phyloP scores from a whole-genome alignment of 2,797 vertebrate genomes.

The Ptychadena robeensis region DNA sequence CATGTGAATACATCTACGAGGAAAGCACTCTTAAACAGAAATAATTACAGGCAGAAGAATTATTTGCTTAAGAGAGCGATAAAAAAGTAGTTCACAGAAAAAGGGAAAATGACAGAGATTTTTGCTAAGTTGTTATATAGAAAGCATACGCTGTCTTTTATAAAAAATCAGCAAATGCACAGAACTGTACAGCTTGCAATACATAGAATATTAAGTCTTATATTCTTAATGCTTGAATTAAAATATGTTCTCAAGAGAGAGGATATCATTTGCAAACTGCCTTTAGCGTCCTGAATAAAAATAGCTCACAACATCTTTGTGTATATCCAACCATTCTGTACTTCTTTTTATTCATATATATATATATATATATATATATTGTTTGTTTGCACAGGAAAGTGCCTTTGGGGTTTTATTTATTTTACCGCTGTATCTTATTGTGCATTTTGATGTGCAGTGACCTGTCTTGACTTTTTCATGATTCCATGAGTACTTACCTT shows the following conservation, averaged over 20 bases:
- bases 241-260: constrained; percentile 40
- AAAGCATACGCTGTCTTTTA: neutral
- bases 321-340: constrained; percentile 22
- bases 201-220: neutral
- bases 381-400: constrained; percentile 39
- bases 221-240: constrained; percentile 23
- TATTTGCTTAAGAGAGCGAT: neutral
- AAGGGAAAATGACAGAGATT: neutral
- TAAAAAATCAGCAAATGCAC: neutral
- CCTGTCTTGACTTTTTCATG: constrained; percentile 22
- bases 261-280: constrained; percentile 47
- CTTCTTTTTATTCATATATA: too few species aligned
- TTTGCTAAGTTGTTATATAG: neutral
- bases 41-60: too few species aligned
- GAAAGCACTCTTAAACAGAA: too few species aligned
- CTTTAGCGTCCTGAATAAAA: constrained; percentile 38
- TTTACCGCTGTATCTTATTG: constrained; percentile 2
- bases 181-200: neutral
- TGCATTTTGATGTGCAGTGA: constrained; percentile 21
- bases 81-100: neutral
- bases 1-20: too few species aligned
- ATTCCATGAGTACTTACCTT: constrained; percentile 2
- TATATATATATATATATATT: too few species aligned
- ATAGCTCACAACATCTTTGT: constrained; percentile 38
- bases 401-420: constrained; percentile 19